Conservation (phyloP, 37 sponge, comb jelly and placozoan genomes). For the Oscarella lobularis region DNA sequence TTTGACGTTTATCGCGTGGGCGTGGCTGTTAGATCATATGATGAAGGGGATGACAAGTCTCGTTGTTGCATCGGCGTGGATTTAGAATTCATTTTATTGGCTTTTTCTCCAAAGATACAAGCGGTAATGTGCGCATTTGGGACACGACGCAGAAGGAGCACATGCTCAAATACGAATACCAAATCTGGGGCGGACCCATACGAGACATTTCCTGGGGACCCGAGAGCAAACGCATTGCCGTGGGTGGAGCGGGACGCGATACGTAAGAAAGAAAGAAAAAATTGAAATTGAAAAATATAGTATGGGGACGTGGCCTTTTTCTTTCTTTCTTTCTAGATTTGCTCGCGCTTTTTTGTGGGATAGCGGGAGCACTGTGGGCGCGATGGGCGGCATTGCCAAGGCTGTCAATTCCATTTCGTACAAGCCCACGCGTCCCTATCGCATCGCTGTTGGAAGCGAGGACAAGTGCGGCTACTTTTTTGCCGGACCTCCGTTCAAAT, state of each 20-base stretch:
- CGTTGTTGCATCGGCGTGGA: no score
- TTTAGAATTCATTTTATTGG: no score
- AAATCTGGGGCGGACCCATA: slow-evolving; percentile 69
- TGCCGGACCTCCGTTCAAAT: slow-evolving; percentile 91
- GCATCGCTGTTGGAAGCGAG: slow-evolving; percentile 82
- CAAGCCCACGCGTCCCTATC: slow-evolving; percentile 69
- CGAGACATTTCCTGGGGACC: slow-evolving; percentile 92
- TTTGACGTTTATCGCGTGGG: no score
- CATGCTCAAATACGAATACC: slow-evolving; percentile 78
- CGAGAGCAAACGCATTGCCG: slow-evolving; percentile 87
- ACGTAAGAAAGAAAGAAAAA: slow-evolving; percentile 24
- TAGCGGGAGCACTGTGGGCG: slow-evolving; percentile 76
- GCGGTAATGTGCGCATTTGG: slow-evolving; percentile 96
- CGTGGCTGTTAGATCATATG: no score
- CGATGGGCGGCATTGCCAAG: slow-evolving; percentile 72
- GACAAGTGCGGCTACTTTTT: slow-evolving; percentile 47
- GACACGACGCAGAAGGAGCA: slow-evolving; percentile 96
- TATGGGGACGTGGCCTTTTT: neutral
- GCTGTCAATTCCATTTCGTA: slow-evolving; percentile 66
- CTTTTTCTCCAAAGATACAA: slow-evolving; percentile 36
- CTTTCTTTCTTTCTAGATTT: slow-evolving; percentile 21
- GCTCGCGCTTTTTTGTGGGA: slow-evolving; percentile 95
- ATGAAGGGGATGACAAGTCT: no score
- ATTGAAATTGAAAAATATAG: no score
- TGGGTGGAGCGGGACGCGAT: slow-evolving; percentile 88